phyloP scores from a whole-genome alignment of 2,113 vertebrate genomes.

The Bothrops jararaca region DNA sequence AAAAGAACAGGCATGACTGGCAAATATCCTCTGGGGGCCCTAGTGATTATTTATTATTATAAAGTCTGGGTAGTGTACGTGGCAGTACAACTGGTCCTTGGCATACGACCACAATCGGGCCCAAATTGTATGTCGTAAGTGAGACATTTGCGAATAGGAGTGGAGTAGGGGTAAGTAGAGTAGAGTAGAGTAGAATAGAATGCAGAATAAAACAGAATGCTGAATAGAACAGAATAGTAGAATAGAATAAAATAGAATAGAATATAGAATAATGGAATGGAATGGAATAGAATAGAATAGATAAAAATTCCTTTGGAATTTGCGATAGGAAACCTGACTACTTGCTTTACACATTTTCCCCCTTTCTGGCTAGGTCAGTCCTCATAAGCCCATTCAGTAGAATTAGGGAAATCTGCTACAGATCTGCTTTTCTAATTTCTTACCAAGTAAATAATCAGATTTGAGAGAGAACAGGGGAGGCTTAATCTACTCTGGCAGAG shows the following conservation, averaged over 20 bases:
- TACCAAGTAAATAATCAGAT: background rate
- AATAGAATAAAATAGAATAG: too few relatives aligned
- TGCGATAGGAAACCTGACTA: background rate
- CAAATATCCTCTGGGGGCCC: background rate
- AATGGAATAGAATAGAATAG: too few relatives aligned
- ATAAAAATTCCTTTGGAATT: background rate
- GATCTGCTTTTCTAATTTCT: background rate
- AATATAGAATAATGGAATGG: too few relatives aligned
- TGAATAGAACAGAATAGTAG: too few relatives aligned
- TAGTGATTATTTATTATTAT: background rate
- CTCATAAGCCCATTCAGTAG: background rate
- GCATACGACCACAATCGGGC: background rate
- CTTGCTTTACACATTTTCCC: background rate
- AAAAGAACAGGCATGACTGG: background rate
- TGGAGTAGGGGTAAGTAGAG: too few relatives aligned
- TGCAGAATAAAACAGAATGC: too few relatives aligned
- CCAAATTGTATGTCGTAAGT: background rate
- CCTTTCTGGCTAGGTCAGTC: background rate
- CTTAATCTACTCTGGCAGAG: background rate
- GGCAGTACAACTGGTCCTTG: background rate
- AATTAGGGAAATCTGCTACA: background rate
- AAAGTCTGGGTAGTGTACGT: too few relatives aligned
- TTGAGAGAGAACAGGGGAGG: background rate
- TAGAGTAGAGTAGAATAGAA: too few relatives aligned
- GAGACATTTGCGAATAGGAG: too few relatives aligned